Evolutionary conservation across 2,888 invertebrate species (phyloP), one percentile per base, ranked within the genome.

Genomic region (Dione juno): DNA sequence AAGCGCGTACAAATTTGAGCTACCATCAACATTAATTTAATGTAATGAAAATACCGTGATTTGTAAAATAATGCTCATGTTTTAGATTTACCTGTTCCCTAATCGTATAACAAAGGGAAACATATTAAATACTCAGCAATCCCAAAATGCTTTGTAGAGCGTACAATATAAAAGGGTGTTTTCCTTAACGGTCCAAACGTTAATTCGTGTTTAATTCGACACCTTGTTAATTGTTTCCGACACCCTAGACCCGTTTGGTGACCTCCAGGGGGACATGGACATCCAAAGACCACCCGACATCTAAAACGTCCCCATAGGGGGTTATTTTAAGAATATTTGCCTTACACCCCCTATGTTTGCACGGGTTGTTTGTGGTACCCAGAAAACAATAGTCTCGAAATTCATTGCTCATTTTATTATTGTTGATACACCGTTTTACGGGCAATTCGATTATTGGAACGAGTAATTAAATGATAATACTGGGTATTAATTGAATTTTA

Each of bases 381-480:
- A 90, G 90, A 90, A 92, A 92, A 93, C 93, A 93, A 93, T 93
- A 89, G 92, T 92, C 91, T 89, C 88, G 84, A 90, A 91, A 92
- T 92, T 92, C 92, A 92, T 93, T 93, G 92, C 91, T 89, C 92
- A 89, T 93, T 93, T 93, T 92, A 93, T 93, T 93, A 93, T 91
- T 93, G 92, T 93, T 91, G 84, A 89, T 90, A 90, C 88, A 85
- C 88, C 92, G 87, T 90, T 93, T 91, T 92, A 92, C 88, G 91
- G 87, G 85, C 89, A 84, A 90, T 91, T 92, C 92, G 91, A 92
- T 91, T 92, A 93, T 92, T 92, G 92, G 90, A 85, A 86, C 89
- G 84, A 84, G 90, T 91, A 92, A 93, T 92, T 92, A 92, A 92
- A 92, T 92, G 93, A 92, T 92, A 92, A 92, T 93, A 92, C 92